Percentiles rank a stretch among this genome's conserved stretches.
These are phyloP conservation scores for Rhabdornis inornatus DNA, from an alignment of 2,113 vertebrate species.

Conservation along the genomic window DNA sequence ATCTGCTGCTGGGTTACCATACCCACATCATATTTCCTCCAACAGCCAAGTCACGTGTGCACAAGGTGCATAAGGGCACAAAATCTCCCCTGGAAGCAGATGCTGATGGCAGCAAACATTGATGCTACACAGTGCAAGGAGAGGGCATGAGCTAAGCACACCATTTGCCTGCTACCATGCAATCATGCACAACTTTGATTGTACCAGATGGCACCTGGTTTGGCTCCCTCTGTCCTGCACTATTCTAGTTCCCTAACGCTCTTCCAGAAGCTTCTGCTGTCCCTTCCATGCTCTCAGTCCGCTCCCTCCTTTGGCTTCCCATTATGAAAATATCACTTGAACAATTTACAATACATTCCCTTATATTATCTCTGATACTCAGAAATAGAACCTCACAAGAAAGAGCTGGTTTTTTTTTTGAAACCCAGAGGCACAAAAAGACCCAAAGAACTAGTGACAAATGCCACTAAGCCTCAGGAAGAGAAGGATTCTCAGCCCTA, in stretches of 20 bases:
- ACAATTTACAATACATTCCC: not conserved
- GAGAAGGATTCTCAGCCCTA: not conserved
- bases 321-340: not conserved
- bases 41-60: not conserved
- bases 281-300: not conserved
- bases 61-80: not conserved
- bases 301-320: accelerated
- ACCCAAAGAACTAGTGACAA: not conserved
- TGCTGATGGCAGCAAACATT: not conserved
- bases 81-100: not conserved
- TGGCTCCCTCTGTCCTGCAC: not conserved
- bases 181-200: not conserved
- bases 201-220: not conserved
- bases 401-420: accelerated
- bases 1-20: not conserved
- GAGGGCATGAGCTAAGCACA: not conserved
- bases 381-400: not conserved
- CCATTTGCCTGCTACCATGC: accelerated
- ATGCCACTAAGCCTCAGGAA: not conserved
- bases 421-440: not conserved
- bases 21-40: not conserved
- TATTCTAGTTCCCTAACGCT: not conserved
- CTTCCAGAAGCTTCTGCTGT: not conserved
- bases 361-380: not conserved
- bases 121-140: not conserved